phyloP scores from a whole-genome alignment of 1,140 invertebrate genomes.

The Leptinotarsa defecta region DNA sequence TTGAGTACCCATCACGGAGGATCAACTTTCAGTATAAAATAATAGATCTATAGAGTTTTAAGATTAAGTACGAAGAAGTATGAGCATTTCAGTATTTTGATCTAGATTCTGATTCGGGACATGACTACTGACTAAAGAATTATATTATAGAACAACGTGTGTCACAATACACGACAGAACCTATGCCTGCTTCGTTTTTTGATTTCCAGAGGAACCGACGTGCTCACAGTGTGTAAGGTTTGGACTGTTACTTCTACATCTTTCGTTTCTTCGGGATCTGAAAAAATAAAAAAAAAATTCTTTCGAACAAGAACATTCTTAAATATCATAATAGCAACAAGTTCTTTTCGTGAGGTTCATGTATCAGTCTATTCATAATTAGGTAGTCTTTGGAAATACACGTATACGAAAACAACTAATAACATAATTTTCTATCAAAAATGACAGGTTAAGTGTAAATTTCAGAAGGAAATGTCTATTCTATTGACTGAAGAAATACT shows the following conservation, averaged over 20 bases:
- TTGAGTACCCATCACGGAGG: background rate
- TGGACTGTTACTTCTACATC: constrained; percentile 85
- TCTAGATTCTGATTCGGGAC: background rate
- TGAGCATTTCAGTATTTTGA: constrained; percentile 11
- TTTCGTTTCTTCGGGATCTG: constrained; percentile 71
- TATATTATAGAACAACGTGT: constrained; percentile 15
- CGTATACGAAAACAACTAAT: no score
- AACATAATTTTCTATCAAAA: no score
- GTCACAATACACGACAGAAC: constrained; percentile 56
- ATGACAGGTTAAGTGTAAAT: no score
- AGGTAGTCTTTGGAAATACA: no score
- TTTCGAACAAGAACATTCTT: background rate
- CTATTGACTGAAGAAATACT: no score
- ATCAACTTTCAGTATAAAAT: constrained; percentile 4
- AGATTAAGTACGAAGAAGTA: constrained; percentile 11
- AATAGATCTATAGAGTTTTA: constrained; percentile 11
- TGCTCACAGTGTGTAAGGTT: constrained; percentile 65
- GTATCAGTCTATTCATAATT: no score
- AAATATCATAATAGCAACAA: no score
- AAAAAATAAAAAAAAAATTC: constrained; percentile 34
- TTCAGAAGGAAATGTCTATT: no score
- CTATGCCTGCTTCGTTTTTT: constrained; percentile 53
- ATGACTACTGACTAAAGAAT: background rate
- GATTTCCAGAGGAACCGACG: constrained; percentile 42
- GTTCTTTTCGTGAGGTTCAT: no score